A percentile compares a stretch with the other conserved stretches of the same genome.
These are phyloP conservation scores for Neoniphon sammara DNA, from an alignment of 2,797 vertebrate species.

Conservation along the genomic window DNA sequence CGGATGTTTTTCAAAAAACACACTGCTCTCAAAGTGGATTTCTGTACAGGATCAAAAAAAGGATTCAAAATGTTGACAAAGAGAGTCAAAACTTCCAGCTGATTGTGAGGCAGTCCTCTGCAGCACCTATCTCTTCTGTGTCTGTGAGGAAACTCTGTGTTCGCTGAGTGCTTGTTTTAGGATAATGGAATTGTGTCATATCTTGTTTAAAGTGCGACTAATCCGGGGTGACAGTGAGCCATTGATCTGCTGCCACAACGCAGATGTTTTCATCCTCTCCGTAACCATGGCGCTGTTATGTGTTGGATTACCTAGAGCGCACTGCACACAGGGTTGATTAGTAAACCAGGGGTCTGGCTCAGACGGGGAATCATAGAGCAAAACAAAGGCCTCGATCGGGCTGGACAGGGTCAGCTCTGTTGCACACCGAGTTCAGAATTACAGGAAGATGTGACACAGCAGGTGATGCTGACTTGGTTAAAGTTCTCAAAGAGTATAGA, in stretches of 20 bases:
- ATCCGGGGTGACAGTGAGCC: slow-evolving; percentile 79
- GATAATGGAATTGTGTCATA: slow-evolving; percentile 83
- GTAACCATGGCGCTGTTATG: slow-evolving; percentile 76
- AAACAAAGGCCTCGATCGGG: slow-evolving; percentile 46
- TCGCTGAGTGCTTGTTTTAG: slow-evolving; percentile 72
- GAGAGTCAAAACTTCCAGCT: slow-evolving; percentile 46
- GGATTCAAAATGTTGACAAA: slow-evolving; percentile 57
- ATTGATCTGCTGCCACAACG: slow-evolving; percentile 80
- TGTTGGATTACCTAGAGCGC: slow-evolving; percentile 74
- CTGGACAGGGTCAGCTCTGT: slow-evolving; percentile 32
- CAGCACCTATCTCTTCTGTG: slow-evolving; percentile 50
- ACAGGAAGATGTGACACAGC: slow-evolving; percentile 25
- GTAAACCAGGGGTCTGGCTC: slow-evolving; percentile 61
- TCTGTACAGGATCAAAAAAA: slow-evolving; percentile 39
- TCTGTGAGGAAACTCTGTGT: slow-evolving; percentile 53
- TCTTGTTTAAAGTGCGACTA: slow-evolving; percentile 83
- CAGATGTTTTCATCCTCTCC: slow-evolving; percentile 80
- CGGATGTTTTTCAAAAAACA: background rate
- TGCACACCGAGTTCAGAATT: slow-evolving; percentile 1
- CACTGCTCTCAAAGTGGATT: slow-evolving; percentile 28
- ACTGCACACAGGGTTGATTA: slow-evolving; percentile 69
- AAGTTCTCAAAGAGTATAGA: background rate
- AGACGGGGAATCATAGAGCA: slow-evolving; percentile 25
- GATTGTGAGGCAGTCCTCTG: slow-evolving; percentile 21
- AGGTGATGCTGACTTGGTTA: slow-evolving; percentile 25